Conservation (phyloP, 2,888 invertebrate genomes). For the Apocheima hispidaria region DNA sequence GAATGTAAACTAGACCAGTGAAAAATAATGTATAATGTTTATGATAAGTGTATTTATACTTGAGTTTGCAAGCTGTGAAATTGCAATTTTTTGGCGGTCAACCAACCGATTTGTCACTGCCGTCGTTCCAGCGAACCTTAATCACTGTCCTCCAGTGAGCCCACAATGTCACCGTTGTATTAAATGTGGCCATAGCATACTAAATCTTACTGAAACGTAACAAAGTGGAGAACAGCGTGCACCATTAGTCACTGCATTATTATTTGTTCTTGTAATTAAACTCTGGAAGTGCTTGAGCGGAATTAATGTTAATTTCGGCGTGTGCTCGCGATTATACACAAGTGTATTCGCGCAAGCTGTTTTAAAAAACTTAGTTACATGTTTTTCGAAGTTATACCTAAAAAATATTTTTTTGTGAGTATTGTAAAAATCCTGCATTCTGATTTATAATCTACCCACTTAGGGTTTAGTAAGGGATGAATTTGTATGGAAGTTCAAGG, state of each 20-base stretch:
- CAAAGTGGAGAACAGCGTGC: slow-evolving; percentile 39
- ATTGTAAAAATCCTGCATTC: no score
- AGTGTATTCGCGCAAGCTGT: slow-evolving; percentile 15
- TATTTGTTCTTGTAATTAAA: slow-evolving; percentile 39
- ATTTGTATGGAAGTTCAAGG: no score
- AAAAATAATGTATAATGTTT: no score
- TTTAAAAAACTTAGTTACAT: background rate
- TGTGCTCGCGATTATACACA: slow-evolving; percentile 40
- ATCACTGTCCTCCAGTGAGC: slow-evolving; percentile 27
- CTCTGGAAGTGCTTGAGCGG: slow-evolving; percentile 36
- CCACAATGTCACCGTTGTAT: slow-evolving; percentile 37
- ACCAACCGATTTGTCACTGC: slow-evolving; percentile 11
- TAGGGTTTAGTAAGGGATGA: no score
- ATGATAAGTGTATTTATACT: background rate
- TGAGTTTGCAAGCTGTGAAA: background rate
- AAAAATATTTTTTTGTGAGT: no score
- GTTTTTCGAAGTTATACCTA: no score
- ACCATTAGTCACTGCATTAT: slow-evolving; percentile 30
- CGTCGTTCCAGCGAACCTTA: slow-evolving; percentile 9
- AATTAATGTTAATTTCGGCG: slow-evolving; percentile 44
- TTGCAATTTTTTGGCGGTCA: slow-evolving; percentile 9
- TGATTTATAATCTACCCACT: no score
- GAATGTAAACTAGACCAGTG: background rate
- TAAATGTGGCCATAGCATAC: slow-evolving; percentile 36
- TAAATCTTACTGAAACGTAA: slow-evolving; percentile 41